Evolutionary conservation across 2,888 invertebrate species (phyloP).

Genomic region (Eumerus sabulonum): DNA sequence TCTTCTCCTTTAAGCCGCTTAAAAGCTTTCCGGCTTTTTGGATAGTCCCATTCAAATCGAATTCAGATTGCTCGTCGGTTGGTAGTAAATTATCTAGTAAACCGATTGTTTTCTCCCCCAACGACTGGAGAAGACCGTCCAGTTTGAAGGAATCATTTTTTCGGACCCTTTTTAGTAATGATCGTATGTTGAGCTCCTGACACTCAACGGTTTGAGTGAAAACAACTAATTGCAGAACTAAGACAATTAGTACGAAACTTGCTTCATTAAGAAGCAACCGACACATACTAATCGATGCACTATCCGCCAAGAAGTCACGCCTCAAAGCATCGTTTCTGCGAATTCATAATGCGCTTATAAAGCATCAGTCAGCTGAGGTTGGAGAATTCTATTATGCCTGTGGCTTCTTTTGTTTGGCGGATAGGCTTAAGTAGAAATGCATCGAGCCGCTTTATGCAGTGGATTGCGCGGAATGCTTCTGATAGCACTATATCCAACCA

Average conservation of each 20-base stretch:
- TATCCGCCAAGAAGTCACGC: too few relatives aligned
- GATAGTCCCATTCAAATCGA: neutral
- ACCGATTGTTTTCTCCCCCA: neutral
- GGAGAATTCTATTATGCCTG: too few relatives aligned
- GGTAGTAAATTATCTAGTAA: neutral
- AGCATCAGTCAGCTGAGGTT: too few relatives aligned
- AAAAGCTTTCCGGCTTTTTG: neutral
- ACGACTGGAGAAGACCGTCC: neutral
- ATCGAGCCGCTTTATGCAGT: too few relatives aligned
- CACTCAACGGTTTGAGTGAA: too few relatives aligned
- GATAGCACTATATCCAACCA: too few relatives aligned
- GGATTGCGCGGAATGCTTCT: too few relatives aligned
- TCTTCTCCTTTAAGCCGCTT: neutral
- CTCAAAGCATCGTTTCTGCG: too few relatives aligned
- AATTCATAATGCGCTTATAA: too few relatives aligned
- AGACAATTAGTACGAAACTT: neutral
- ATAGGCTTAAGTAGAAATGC: too few relatives aligned
- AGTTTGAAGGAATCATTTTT: neutral
- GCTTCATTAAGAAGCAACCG: conserved; percentile 16
- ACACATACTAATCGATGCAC: conserved; percentile 32
- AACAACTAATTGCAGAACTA: conserved; percentile 10
- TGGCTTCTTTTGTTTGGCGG: too few relatives aligned
- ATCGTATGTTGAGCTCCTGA: neutral
- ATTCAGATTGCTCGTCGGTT: neutral
- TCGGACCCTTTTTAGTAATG: neutral